phyloP scores from a whole-genome alignment of 2,888 invertebrate genomes.

The Muschampia plurimacula region DNA sequence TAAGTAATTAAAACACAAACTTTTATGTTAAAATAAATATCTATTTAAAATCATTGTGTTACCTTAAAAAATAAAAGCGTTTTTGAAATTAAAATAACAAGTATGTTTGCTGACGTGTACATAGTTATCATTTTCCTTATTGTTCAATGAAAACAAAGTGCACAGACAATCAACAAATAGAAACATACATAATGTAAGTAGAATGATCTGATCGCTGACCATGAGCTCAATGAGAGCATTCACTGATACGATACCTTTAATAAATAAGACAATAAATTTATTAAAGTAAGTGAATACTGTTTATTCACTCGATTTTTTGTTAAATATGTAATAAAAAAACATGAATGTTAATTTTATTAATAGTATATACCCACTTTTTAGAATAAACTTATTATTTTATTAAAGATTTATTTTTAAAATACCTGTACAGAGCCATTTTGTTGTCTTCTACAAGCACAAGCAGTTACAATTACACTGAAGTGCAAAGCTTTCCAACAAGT shows the following conservation, averaged over 20 bases:
- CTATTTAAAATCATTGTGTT: too few relatives aligned
- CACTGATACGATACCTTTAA: constrained; percentile 13
- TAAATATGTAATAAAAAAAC: neutral
- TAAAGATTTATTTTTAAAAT: constrained; percentile 35
- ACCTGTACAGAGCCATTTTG: constrained; percentile 79
- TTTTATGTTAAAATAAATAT: neutral
- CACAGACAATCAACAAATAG: neutral
- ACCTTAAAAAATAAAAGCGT: too few relatives aligned
- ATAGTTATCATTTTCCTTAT: constrained; percentile 20
- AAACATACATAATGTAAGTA: neutral
- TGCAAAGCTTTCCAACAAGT: constrained; percentile 36
- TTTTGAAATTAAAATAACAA: too few relatives aligned
- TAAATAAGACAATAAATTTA: constrained; percentile 1
- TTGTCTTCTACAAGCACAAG: constrained; percentile 57
- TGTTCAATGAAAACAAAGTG: constrained; percentile 35
- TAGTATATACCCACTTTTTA: neutral
- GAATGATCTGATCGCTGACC: constrained; percentile 22
- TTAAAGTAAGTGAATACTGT: neutral
- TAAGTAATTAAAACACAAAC: neutral
- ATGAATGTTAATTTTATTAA: neutral
- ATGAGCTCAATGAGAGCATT: constrained; percentile 26
- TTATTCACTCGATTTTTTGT: too few relatives aligned
- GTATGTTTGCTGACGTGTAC: neutral
- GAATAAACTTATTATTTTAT: neutral
- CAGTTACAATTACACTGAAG: constrained; percentile 49